Base-by-base conservation (phyloP, 1,140 invertebrate genomes). In the Tetragnatha versicolor region DNA sequence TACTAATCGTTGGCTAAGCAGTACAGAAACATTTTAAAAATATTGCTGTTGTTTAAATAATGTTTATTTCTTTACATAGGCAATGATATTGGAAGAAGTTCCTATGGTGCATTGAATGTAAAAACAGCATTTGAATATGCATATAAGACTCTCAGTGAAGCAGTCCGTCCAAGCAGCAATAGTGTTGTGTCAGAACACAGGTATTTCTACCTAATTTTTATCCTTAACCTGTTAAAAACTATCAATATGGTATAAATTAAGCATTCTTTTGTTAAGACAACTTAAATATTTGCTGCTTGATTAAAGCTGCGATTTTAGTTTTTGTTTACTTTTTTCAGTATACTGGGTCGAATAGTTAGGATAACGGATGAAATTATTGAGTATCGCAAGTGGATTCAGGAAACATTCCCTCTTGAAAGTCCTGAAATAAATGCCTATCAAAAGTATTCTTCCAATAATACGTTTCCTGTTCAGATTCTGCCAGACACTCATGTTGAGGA, bases 81-180 rank as follows among this genome's bases (percentile, higher is more conserved):
- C 9, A 98, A 98, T 86, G 95, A 98, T 85, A 97, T 98, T 85
- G 97, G 96, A n/a, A 90, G 95, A 79, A 96, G 95, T 87, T 98
- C 95, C 83, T 98, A 98, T 85, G 96, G 95, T 79, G 90, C 90
- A 42, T 85, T 91, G 72, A 91, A 95, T 86, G 96, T 98, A 27
- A 96, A 95, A 87, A 90, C 93, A 85, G 94, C 96, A 65, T 99
- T 98, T 88, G 95, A 97, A 86, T 96, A 94, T 88, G 96, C 96
- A 72, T 98, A 94, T 86, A 91, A 92, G 81, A 90, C 92, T 79
- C 88, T 98, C 73, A 90, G 91, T 81, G 91, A 93, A 86, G 94
- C 93, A 65, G 91, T 95, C 68, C 82, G 82, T 47, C 82, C 83
- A 75, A 58, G 39, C 25, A 65, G 60, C 37, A 22, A 33, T 65